Base-by-base conservation (phyloP, 2,113 vertebrate species). In the Chloropsis cyanopogon region DNA sequence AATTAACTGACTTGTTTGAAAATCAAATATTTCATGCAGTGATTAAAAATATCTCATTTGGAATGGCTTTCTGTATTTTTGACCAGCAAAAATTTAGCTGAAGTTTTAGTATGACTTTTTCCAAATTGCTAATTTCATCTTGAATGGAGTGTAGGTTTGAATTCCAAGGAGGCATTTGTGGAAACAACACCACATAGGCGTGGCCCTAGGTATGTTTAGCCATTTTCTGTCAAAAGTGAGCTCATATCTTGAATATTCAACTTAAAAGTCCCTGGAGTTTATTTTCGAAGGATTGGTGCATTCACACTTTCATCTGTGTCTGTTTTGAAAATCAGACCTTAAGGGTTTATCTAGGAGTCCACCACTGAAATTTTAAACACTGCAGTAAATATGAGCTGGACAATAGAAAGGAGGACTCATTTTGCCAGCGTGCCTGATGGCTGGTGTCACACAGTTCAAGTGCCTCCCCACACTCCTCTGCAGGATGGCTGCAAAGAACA, bases 121-220 rank as follows among this genome's bases (percentile, higher is more conserved):
- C 23, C 41, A 83, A 64, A 69, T 59, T 77, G 14, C 14, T 52
- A 15, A 23, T 80, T 91, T 83, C 4, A 41, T 86, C 41, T 72
- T 60, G 75, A 69, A 53, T 44, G 33, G 35, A 46, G 5, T 47
- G 4, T 23, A 68, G 6, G 6, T 80, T 86, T 91, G 53, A 88
- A 65, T 83, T 73, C 25, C 46, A 64, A 73, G 21, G 59, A 86
- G 44, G 6, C 4, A 19, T 76, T 75, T 77, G 21, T 65, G 50
- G 37, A 81, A 86, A 46, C 69, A 73, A 52, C 15, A 52, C 37
- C 14, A 56, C 2, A 6, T 46, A 26, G 61, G 8, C 8, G 16
- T 47, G 28, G 22, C n/a, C 22, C 4, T 52, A 50, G 35, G 28
- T 71, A 31, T 0, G 0, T 56, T 46, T 78, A 53, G 25, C 26